Evolutionary conservation across 2,113 vertebrate genomes (phyloP), one percentile per base, ranked within the genome.

Genomic region (Phalacrocorax aristotelis): DNA sequence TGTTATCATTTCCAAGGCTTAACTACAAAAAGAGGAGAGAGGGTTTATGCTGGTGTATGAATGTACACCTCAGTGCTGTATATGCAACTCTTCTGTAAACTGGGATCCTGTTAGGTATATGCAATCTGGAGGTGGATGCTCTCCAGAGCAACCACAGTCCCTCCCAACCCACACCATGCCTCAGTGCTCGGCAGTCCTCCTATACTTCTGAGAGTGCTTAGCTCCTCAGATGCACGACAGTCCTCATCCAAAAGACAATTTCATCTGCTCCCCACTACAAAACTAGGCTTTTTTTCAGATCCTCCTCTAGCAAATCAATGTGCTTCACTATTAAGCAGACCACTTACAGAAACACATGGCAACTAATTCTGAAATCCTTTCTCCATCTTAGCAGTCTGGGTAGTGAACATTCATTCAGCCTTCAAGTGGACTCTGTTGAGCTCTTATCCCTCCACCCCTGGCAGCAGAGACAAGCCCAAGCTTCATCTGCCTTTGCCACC

Each of bases 301-400:
- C 10, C 27, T 72, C 9, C 17, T 60, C 25, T n/a, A 23, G 26
- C 20, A 34, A 80, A 90, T 21, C 49, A 54, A 54, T 6, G n/a
- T 1, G 32, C 13, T 55, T 71, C 36, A 54, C 21, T 40, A 1
- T 42, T 60, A 44, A 74, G 49, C 64, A 60, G 27, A n/a, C 5
- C 2, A 2, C 10, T 54, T 27, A 34, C 4, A 49, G 32, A 83
- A 76, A 49, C 2, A 16, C 4, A 29, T 0, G 0, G 11, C 19
- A 81, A n/a, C 38, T 32, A 17, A 27, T 20, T 49, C 19, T 25
- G 13, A 84, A 42, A 12, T 2, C 5, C 10, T 32, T 88, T 75
- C 27, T 15, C 30, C 18, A 12, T 16, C 0, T 49, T 51, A 58
- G 20, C 17, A n/a, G 72, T 4, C 36, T 49, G 32, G 65, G 42